phyloP scores from a whole-genome alignment of 2,888 invertebrate species.

The Myopa tessellatipennis region DNA sequence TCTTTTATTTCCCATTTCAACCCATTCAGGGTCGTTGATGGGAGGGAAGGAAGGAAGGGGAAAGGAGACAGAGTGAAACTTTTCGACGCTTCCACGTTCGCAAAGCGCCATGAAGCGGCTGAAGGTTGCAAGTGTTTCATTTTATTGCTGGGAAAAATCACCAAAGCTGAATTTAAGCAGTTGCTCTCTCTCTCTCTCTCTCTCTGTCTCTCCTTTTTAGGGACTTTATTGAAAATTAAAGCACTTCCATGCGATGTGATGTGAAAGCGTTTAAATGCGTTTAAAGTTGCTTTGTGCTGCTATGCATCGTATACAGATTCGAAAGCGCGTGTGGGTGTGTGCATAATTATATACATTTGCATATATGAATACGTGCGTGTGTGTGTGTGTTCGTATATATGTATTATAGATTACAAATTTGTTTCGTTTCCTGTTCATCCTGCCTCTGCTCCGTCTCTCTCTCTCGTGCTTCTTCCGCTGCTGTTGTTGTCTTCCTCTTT shows the following conservation, averaged over 20 bases:
- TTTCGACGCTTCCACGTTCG: background rate
- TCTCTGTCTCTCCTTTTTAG: background rate
- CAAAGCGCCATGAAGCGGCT: background rate
- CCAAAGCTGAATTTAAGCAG: slow-evolving; percentile 36
- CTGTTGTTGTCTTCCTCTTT: slow-evolving; percentile 5
- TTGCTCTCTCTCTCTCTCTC: too few relatives aligned
- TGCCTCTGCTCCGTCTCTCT: background rate
- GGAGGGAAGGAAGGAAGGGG: background rate
- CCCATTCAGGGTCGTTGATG: background rate
- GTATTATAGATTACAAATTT: slow-evolving; percentile 64
- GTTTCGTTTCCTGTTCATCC: slow-evolving; percentile 55
- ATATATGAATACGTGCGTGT: slow-evolving; percentile 26
- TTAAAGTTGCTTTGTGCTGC: background rate
- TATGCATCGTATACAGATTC: background rate
- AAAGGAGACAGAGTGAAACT: background rate
- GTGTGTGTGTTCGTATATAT: slow-evolving; percentile 56
- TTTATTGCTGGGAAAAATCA: slow-evolving; percentile 27
- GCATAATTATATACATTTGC: slow-evolving; percentile 31
- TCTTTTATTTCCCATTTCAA: slow-evolving; percentile 6
- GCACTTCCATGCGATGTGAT: slow-evolving; percentile 22
- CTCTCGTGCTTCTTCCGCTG: background rate
- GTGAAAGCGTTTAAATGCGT: slow-evolving; percentile 14
- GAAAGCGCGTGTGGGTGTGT: slow-evolving; percentile 38
- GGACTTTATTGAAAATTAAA: slow-evolving; percentile 40
- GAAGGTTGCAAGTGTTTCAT: slow-evolving; percentile 11